Conservation (phyloP, 2,888 invertebrate genomes). For the Eupsilia transversa region DNA sequence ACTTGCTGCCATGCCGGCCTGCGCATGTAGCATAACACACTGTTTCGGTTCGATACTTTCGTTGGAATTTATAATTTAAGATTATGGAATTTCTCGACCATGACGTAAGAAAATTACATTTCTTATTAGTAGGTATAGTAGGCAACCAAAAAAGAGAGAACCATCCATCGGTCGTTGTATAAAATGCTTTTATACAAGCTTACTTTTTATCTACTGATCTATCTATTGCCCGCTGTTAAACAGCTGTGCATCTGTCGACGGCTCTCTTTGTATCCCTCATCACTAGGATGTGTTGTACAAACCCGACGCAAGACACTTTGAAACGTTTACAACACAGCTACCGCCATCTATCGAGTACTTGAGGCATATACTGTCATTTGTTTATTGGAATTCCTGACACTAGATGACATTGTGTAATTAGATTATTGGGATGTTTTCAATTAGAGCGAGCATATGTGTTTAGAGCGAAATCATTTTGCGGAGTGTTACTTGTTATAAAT, state of each 20-base stretch:
- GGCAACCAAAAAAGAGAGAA: slow-evolving; percentile 31
- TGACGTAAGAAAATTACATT: slow-evolving; percentile 63
- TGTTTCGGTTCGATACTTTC: slow-evolving; percentile 86
- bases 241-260: slow-evolving; percentile 55
- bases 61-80: slow-evolving; percentile 73
- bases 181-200: neutral
- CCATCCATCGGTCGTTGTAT: slow-evolving; percentile 10
- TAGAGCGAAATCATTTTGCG: slow-evolving; percentile 51
- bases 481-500: slow-evolving; percentile 31
- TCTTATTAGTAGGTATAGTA: slow-evolving; percentile 46
- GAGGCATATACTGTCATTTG: slow-evolving; percentile 15
- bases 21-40: slow-evolving; percentile 82
- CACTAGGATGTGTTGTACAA: slow-evolving; percentile 40
- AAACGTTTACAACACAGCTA: slow-evolving; percentile 24
- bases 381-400: slow-evolving; percentile 34
- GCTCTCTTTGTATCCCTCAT: slow-evolving; percentile 42
- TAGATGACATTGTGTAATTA: slow-evolving; percentile 59
- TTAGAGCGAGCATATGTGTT: slow-evolving; percentile 55
- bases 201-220: slow-evolving; percentile 15
- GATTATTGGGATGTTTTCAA: slow-evolving; percentile 53
- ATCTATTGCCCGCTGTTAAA: slow-evolving; percentile 36
- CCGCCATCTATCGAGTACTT: slow-evolving; percentile 59
- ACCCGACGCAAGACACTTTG: slow-evolving; percentile 16
- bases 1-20: slow-evolving; percentile 73
- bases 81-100: slow-evolving; percentile 69